Conservation (phyloP, 2,888 invertebrate genomes). For the Ganaspis brasiliensis region DNA sequence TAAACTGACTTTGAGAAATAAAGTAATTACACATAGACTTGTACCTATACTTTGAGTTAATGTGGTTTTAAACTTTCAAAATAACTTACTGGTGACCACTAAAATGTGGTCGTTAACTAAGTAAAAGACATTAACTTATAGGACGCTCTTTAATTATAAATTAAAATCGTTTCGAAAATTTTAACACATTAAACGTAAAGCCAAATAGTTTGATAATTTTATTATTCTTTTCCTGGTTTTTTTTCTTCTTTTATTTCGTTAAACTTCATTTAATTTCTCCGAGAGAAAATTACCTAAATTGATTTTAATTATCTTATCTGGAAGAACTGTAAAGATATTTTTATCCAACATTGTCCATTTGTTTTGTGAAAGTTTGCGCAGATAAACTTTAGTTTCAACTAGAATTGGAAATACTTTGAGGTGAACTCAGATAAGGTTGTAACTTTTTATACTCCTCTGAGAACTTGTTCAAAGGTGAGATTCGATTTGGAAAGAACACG, state of each 20-base stretch:
- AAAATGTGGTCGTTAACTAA: slow-evolving; percentile 21
- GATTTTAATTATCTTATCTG: neutral
- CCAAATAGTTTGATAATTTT: too few species aligned
- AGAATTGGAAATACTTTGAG: slow-evolving; percentile 7
- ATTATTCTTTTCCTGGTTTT: too few species aligned
- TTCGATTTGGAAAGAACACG: slow-evolving; percentile 11
- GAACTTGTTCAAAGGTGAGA: slow-evolving; percentile 32
- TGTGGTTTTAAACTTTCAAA: slow-evolving; percentile 17
- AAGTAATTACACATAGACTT: neutral
- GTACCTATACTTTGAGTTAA: neutral
- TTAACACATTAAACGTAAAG: neutral
- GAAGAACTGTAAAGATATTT: neutral
- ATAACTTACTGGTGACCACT: slow-evolving; percentile 11
- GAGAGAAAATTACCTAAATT: too few species aligned
- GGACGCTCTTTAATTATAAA: neutral
- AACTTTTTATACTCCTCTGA: slow-evolving; percentile 16
- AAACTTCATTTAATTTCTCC: too few species aligned
- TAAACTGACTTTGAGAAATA: neutral
- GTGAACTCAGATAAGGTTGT: slow-evolving; percentile 15
- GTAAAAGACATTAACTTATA: neutral
- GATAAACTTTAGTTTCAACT: neutral
- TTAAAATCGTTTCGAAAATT: neutral
- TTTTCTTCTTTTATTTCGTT: too few species aligned
- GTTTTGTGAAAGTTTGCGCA: slow-evolving; percentile 8
- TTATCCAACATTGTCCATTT: neutral